phyloP scores from a whole-genome alignment of 2,113 vertebrate genomes.

The Chlamydotis undulata region DNA sequence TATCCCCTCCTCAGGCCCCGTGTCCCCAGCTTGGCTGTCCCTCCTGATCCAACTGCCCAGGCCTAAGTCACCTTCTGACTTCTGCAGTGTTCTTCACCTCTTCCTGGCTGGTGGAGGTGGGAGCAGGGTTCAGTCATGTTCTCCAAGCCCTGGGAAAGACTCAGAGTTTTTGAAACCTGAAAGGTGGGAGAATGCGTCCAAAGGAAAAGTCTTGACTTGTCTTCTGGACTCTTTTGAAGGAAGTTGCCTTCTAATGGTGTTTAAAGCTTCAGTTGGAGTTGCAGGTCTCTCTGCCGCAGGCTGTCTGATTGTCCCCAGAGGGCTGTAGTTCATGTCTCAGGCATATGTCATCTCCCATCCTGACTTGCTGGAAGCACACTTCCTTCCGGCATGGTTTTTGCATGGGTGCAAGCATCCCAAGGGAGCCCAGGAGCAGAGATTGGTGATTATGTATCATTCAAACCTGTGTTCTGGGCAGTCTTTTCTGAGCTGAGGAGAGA shows the following conservation, averaged over 20 bases:
- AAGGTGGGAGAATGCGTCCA: neutral
- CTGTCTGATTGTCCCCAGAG: neutral
- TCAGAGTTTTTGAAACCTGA: neutral
- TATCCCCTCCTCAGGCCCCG: neutral
- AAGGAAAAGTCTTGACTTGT: neutral
- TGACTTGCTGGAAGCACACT: neutral
- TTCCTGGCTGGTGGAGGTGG: neutral
- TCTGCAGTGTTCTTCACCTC: neutral
- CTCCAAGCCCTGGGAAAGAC: neutral
- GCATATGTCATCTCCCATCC: neutral
- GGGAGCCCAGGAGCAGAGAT: neutral
- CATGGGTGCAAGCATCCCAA: neutral
- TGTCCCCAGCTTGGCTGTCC: neutral
- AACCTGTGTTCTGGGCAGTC: neutral
- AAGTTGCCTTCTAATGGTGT: neutral
- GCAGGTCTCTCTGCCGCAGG: neutral
- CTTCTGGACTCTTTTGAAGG: neutral
- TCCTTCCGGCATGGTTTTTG: neutral
- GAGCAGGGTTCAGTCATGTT: neutral
- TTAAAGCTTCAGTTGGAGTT: neutral
- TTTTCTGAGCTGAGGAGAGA: neutral
- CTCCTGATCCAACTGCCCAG: neutral
- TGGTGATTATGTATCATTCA: accelerated
- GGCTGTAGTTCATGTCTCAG: neutral
- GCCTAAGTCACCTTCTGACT: neutral